phyloP scores from a whole-genome alignment of 2,797 vertebrate genomes.

The Pseudochirops corinnae region DNA sequence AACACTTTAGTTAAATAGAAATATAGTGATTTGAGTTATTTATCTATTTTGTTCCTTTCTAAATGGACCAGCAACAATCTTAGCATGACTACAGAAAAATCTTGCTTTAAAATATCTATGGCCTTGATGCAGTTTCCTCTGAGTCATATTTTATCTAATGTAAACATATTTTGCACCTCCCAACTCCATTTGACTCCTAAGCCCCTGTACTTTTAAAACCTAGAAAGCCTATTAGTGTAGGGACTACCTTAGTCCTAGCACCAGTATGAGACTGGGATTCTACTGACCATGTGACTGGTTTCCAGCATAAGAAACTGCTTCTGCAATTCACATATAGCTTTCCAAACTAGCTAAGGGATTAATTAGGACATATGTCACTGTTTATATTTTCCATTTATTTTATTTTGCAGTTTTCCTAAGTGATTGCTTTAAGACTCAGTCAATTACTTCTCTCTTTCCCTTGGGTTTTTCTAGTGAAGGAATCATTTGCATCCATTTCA shows the following conservation, averaged over 20 bases:
- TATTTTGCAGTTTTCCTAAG: conserved; percentile 64
- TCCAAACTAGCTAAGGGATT: conserved; percentile 34
- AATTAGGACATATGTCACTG: conserved; percentile 25
- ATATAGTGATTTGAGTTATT: not conserved
- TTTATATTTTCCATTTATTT: conserved; percentile 67
- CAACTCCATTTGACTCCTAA: too few species aligned
- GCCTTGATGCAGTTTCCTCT: not conserved
- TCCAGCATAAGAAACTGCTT: not conserved
- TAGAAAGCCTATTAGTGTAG: not conserved
- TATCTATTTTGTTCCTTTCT: not conserved
- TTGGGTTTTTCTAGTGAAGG: conserved; percentile 21
- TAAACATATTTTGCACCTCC: not conserved
- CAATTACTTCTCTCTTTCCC: conserved; percentile 57
- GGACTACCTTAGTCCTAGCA: too few species aligned
- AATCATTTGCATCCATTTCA: conserved; percentile 60
- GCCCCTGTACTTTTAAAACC: not conserved
- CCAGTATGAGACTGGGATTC: not conserved
- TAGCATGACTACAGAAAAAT: not conserved
- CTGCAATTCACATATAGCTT: not conserved
- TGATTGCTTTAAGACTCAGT: conserved; percentile 48
- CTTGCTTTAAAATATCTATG: not conserved
- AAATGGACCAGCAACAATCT: not conserved
- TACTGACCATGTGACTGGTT: rapidly evolving
- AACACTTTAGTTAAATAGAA: not conserved
- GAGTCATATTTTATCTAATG: not conserved